phyloP scores from a whole-genome alignment of 1,140 invertebrate species.

The Ostrea edulis region DNA sequence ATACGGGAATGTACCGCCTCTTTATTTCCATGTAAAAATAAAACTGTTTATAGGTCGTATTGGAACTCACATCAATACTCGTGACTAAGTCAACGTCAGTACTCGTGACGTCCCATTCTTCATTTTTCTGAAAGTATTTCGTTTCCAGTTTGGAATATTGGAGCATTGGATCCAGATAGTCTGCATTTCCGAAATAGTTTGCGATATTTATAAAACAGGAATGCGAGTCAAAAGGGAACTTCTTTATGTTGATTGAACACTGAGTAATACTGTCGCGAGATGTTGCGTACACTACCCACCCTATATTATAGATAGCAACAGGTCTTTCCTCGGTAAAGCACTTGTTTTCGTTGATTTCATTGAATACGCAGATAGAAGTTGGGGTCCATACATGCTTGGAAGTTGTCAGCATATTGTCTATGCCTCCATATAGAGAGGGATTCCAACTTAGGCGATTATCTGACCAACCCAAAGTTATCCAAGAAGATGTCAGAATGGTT shows the following conservation, averaged over 20 bases:
- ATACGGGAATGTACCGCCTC: slow-evolving; percentile 42
- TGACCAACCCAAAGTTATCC: background rate
- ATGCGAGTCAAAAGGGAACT: slow-evolving; percentile 45
- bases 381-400: slow-evolving; percentile 20
- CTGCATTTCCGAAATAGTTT: background rate
- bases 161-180: background rate
- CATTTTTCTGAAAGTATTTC: slow-evolving; percentile 13
- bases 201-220: slow-evolving; percentile 34
- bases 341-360: background rate
- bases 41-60: slow-evolving; percentile 16
- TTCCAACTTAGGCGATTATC: background rate
- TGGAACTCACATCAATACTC: background rate
- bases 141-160: background rate
- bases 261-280: background rate
- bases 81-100: background rate
- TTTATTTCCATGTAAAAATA: slow-evolving; percentile 35
- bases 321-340: background rate
- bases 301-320: background rate
- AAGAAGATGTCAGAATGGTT: background rate
- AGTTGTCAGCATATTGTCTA: background rate
- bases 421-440: background rate
- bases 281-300: background rate
- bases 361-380: background rate
- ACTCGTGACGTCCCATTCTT: slow-evolving; percentile 40
- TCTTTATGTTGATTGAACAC: slow-evolving; percentile 4